Conservation (phyloP, 2,797 vertebrate species). For the Takifugu ocellatus region DNA sequence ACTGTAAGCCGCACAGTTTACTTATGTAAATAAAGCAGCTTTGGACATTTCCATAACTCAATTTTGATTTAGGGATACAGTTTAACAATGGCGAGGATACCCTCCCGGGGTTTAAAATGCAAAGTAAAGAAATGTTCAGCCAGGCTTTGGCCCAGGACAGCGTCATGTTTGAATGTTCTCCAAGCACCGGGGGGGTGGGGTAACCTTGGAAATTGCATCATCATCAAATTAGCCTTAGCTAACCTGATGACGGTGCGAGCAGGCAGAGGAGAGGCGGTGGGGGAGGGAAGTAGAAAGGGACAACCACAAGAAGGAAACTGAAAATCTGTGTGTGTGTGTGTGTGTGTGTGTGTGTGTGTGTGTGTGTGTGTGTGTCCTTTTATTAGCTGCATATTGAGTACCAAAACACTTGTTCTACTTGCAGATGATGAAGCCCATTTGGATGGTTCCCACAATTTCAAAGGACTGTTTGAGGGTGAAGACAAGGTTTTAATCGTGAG, state of each 20-base stretch:
- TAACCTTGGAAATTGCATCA: conserved; percentile 44
- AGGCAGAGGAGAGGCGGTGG: conserved; percentile 17
- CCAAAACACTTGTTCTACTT: no score
- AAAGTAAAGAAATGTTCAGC: conserved; percentile 4
- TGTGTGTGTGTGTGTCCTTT: no score
- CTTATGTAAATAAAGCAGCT: conserved; percentile 21
- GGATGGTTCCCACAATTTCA: no score
- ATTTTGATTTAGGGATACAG: background rate
- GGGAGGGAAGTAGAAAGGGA: conserved; percentile 33
- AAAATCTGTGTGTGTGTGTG: no score
- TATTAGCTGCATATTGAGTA: no score
- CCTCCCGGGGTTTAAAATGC: conserved; percentile 4
- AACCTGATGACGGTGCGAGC: conserved; percentile 23
- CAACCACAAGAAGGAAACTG: background rate
- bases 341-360: no score
- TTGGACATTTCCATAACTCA: background rate
- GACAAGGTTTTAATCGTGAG: no score
- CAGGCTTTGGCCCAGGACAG: conserved; percentile 2
- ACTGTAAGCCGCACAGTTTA: conserved; percentile 5
- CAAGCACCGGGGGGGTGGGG: conserved; percentile 9
- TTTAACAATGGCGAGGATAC: conserved; percentile 12
- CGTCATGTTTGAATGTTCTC: conserved; percentile 13
- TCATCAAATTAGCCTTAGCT: conserved; percentile 29
- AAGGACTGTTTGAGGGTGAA: no score
- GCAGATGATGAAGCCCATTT: no score